Percentiles rank a stretch among this genome's conserved stretches.
Evolutionary conservation across 2,888 invertebrate species (phyloP).

Genomic region (Clitarchus hookeri): DNA sequence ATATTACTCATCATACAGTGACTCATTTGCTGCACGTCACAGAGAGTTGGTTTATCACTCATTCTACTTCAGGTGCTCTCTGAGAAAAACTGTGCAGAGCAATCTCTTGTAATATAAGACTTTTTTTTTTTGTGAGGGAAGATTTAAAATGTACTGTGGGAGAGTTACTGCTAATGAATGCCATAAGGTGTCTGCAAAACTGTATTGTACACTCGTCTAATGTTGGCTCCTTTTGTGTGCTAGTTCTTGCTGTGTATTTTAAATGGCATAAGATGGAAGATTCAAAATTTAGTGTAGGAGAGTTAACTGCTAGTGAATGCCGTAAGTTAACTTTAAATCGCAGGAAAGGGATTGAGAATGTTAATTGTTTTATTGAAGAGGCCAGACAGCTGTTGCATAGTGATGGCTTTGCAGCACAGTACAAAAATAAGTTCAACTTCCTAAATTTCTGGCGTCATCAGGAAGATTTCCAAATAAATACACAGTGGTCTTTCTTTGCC

Average conservation of each 20-base stretch:
- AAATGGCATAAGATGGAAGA: not conserved
- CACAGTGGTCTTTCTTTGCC: constrained; percentile 17
- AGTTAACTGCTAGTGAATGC: constrained; percentile 10
- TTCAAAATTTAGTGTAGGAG: not conserved
- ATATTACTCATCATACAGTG: not conserved
- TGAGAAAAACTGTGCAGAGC: too few relatives aligned
- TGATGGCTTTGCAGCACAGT: constrained; percentile 19
- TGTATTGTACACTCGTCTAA: not conserved
- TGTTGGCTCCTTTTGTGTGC: not conserved
- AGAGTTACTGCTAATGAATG: constrained; percentile 10
- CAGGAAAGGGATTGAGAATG: not conserved
- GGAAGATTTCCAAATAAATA: not conserved
- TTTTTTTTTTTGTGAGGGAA: too few relatives aligned
- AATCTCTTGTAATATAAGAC: too few relatives aligned
- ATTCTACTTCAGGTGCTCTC: constrained; percentile 4
- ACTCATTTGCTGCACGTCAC: not conserved
- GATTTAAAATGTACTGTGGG: not conserved
- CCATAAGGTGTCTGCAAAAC: not conserved
- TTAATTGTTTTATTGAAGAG: not conserved
- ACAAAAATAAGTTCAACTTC: constrained; percentile 18
- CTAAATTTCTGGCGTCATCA: not conserved
- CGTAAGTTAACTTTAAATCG: not conserved
- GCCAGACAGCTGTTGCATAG: too few relatives aligned
- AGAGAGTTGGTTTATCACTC: not conserved
- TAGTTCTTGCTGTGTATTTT: not conserved